phyloP scores from a whole-genome alignment of 1,140 invertebrate genomes.

The Drosophila varians region DNA sequence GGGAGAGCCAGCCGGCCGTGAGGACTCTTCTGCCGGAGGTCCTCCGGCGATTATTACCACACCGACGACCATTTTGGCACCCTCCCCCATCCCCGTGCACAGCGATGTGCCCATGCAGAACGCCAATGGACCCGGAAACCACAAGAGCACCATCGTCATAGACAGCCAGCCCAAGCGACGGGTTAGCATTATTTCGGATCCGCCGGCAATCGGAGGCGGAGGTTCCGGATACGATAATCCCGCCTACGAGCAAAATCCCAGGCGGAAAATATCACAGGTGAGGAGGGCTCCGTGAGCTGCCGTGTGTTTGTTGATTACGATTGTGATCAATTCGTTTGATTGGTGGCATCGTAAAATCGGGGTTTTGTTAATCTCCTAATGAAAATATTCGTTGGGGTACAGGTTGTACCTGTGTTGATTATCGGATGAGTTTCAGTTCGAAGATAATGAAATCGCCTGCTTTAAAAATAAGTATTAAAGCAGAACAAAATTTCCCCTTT shows the following conservation, averaged over 20 bases:
- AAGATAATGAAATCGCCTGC: conserved; percentile 6
- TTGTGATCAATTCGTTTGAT: conserved; percentile 9
- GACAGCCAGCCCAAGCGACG: conserved; percentile 79
- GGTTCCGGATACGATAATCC: conserved; percentile 79
- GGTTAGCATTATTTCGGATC: conserved; percentile 81
- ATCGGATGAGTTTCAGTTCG: conserved; percentile 10
- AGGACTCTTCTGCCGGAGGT: conserved; percentile 26
- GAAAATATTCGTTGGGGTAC: conserved; percentile 14
- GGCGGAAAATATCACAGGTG: conserved; percentile 83
- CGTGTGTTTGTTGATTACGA: conserved; percentile 2
- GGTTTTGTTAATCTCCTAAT: conserved; percentile 46
- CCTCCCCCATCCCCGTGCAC: conserved; percentile 30
- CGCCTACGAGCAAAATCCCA: conserved; percentile 79
- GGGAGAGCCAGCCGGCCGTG: conserved; percentile 54
- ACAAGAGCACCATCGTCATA: conserved; percentile 67
- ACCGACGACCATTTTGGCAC: conserved; percentile 12
- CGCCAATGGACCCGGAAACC: conserved; percentile 41
- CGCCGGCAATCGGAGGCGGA: conserved; percentile 38
- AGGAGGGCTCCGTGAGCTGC: no score
- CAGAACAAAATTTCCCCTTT: conserved; percentile 3
- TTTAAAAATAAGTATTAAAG: background rate
- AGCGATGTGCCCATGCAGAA: conserved; percentile 58
- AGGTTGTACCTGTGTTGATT: conserved; percentile 22
- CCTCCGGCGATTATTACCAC: conserved; percentile 23
- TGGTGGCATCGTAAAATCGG: conserved; percentile 38